phyloP scores from a whole-genome alignment of 2,113 vertebrate genomes.

The Galemys pyrenaicus region DNA sequence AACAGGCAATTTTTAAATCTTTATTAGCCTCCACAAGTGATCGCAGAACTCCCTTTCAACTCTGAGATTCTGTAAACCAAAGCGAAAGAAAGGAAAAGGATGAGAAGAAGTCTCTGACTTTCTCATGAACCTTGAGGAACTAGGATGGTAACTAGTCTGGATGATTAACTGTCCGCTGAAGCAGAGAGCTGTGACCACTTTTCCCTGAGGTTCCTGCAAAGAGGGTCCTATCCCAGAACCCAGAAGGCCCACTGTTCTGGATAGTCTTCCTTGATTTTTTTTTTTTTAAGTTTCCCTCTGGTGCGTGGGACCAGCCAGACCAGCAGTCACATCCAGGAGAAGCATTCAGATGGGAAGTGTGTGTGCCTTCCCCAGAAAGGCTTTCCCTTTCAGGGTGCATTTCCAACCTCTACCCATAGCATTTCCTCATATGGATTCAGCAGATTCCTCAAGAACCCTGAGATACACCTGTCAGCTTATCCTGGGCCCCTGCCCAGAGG shows the following conservation, averaged over 20 bases:
- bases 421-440: accelerated
- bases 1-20: background rate
- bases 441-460: background rate
- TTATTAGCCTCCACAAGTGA: background rate
- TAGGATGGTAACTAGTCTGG: background rate
- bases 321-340: background rate
- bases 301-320: background rate
- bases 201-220: background rate
- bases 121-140: background rate
- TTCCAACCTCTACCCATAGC: background rate
- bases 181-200: background rate
- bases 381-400: background rate
- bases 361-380: accelerated
- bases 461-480: background rate
- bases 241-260: accelerated
- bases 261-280: background rate
- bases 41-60: background rate
- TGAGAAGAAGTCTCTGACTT: background rate
- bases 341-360: background rate
- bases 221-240: accelerated
- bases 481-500: background rate
- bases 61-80: background rate
- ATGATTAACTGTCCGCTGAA: background rate
- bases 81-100: background rate
- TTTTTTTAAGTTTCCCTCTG: background rate